These are phyloP conservation scores for Nomada fabriciana DNA, from an alignment of 2,888 invertebrate genomes.

Conservation along the genomic window DNA sequence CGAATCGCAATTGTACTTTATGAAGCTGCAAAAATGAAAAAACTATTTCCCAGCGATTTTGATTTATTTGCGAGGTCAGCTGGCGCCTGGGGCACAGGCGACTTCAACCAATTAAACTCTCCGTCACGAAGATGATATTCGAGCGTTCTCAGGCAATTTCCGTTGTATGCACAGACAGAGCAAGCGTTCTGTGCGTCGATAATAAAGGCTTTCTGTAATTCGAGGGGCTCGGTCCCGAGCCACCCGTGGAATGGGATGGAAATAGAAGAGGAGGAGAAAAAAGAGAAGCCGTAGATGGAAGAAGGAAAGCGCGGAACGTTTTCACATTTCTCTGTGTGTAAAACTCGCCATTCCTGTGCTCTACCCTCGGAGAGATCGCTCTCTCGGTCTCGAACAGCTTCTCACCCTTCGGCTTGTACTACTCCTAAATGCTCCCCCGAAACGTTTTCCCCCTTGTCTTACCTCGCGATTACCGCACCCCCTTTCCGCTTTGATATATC, in stretches of 20 bases:
- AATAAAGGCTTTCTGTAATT: constrained; percentile 56
- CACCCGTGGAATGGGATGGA: constrained; percentile 29
- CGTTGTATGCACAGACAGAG: constrained; percentile 38
- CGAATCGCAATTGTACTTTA: neutral
- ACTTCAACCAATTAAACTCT: constrained; percentile 43
- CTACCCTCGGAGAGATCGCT: constrained; percentile 46
- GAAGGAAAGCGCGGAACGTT: constrained; percentile 23
- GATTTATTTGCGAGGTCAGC: constrained; percentile 18
- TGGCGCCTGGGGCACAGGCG: constrained; percentile 16
- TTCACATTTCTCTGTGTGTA: constrained; percentile 35
- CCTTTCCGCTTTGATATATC: constrained; percentile 58
- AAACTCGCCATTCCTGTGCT: constrained; percentile 41
- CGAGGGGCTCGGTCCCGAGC: constrained; percentile 28
- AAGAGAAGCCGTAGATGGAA: constrained; percentile 1
- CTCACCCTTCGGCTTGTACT: constrained; percentile 62
- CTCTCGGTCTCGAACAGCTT: constrained; percentile 41
- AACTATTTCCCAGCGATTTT: neutral
- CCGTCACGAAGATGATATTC: constrained; percentile 44
- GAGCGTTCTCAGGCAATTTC: constrained; percentile 43
- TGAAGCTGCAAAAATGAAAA: neutral
- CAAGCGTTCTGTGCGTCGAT: constrained; percentile 34
- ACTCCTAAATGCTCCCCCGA: constrained; percentile 61
- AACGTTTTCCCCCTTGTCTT: constrained; percentile 62
- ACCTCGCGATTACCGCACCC: constrained; percentile 51
- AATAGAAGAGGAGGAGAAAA: constrained; percentile 25